Evolutionary conservation across 2,797 vertebrate species (phyloP).

Genomic region (Amniataba percoides): DNA sequence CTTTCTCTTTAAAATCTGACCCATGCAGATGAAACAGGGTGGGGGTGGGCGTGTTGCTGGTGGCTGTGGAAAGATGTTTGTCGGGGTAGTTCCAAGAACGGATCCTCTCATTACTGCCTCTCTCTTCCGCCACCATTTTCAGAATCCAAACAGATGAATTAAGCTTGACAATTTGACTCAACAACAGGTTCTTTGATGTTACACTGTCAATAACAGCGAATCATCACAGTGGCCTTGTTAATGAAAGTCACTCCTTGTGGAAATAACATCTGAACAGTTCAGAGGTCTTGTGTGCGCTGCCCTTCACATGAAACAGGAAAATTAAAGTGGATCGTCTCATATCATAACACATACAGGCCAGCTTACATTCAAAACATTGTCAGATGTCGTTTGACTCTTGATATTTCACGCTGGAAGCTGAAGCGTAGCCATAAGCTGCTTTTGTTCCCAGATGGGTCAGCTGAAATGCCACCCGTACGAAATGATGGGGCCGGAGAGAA

Average conservation of each 20-base stretch:
- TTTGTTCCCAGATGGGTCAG: conserved; percentile 62
- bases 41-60: too few species aligned
- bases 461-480: conserved; percentile 59
- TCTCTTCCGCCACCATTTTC: background rate
- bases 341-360: conserved; percentile 38
- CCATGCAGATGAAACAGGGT: too few species aligned
- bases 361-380: conserved; percentile 55
- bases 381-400: conserved; percentile 61
- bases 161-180: background rate
- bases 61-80: too few species aligned
- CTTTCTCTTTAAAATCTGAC: too few species aligned
- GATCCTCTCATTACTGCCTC: too few species aligned
- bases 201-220: background rate
- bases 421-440: conserved; percentile 53
- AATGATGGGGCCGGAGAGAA: conserved; percentile 52
- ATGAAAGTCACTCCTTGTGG: background rate
- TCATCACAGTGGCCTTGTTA: background rate
- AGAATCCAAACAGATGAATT: background rate
- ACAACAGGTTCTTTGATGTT: background rate
- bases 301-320: conserved; percentile 21
- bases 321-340: conserved; percentile 36
- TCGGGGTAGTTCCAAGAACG: too few species aligned
- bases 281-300: background rate
- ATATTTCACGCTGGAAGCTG: conserved; percentile 58
- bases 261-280: background rate